Evolutionary conservation across 37 sponge, comb jelly and placozoan genomes (phyloP).

Genomic region (Axinella damicornis): DNA sequence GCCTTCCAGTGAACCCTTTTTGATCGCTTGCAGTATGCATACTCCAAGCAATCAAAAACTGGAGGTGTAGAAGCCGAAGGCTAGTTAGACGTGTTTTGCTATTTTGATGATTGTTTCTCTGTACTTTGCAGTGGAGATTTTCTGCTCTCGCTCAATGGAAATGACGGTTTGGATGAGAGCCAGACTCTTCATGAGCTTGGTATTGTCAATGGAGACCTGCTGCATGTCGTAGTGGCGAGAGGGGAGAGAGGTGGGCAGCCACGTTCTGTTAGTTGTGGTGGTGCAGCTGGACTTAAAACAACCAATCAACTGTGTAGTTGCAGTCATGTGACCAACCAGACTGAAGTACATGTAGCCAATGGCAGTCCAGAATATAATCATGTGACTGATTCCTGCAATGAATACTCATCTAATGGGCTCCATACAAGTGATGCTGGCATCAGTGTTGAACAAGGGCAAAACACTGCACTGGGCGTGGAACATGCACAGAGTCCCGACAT

Average conservation of each 20-base stretch:
- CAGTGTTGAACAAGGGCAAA: too few species aligned
- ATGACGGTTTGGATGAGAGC: neutral
- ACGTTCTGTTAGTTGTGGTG: too few species aligned
- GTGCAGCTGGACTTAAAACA: too few species aligned
- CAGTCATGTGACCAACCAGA: neutral
- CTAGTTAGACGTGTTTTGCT: too few species aligned
- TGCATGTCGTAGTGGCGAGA: neutral
- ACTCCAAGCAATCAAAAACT: too few species aligned
- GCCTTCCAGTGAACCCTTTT: too few species aligned
- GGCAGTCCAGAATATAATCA: neutral
- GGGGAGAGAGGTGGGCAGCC: too few species aligned
- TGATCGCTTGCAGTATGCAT: too few species aligned
- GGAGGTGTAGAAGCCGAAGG: too few species aligned
- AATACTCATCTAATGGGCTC: neutral
- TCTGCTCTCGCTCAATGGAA: slow-evolving; percentile 4
- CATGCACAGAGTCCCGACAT: too few species aligned
- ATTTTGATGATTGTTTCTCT: too few species aligned
- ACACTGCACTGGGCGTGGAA: too few species aligned
- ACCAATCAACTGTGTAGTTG: neutral
- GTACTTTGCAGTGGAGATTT: neutral
- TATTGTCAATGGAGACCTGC: slow-evolving; percentile 6
- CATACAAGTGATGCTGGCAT: neutral
- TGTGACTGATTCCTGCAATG: neutral
- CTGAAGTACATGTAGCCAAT: neutral
- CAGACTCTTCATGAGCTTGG: neutral